Evolutionary conservation across 2,888 invertebrate species (phyloP).

Genomic region (Nephrotoma flavescens): DNA sequence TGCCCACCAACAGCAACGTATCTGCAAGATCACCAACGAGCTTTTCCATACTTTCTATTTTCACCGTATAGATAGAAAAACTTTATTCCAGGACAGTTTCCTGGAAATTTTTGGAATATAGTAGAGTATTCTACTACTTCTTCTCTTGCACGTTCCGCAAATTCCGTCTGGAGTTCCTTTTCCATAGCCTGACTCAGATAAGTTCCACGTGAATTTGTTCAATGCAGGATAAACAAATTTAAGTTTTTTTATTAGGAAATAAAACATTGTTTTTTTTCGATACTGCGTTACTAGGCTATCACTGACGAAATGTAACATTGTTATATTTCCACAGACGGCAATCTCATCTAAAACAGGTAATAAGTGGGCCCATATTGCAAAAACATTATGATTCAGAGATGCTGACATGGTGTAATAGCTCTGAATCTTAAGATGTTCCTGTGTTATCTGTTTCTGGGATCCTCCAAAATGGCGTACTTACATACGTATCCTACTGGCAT

Average conservation of each 20-base stretch:
- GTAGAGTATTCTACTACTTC: not conserved
- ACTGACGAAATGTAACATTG: not conserved
- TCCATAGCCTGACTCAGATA: not conserved
- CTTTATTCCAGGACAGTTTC: not conserved
- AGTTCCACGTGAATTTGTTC: not conserved
- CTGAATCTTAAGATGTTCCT: too few species aligned
- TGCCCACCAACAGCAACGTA: too few species aligned
- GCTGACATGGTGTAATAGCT: not conserved
- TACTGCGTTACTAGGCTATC: not conserved
- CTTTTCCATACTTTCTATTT: too few species aligned
- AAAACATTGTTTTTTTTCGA: not conserved
- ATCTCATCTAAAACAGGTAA: not conserved
- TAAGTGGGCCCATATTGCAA: not conserved
- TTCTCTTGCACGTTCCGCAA: not conserved
- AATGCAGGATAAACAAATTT: not conserved
- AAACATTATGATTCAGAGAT: not conserved
- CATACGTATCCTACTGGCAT: too few species aligned
- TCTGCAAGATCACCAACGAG: too few species aligned
- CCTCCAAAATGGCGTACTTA: not conserved
- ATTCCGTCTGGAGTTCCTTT: not conserved
- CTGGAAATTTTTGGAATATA: not conserved
- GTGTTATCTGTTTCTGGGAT: too few species aligned
- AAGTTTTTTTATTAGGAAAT: not conserved
- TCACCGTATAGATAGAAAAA: too few species aligned
- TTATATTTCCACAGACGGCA: not conserved